phyloP scores from a whole-genome alignment of 2,888 invertebrate species.

The Limnephilus rhombicus region DNA sequence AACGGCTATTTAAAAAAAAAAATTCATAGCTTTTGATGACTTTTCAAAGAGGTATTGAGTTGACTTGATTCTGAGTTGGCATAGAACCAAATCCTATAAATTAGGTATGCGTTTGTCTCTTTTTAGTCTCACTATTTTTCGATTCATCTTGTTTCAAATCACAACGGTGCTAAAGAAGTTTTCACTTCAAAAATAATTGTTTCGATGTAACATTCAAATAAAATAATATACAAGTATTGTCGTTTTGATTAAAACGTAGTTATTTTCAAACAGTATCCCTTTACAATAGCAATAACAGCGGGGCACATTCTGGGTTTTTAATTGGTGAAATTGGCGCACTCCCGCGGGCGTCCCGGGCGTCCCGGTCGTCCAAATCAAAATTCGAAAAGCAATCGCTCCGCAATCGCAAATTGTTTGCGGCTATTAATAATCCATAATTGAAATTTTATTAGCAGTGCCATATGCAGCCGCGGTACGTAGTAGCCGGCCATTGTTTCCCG shows the following conservation, averaged over 20 bases:
- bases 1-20: too few species aligned
- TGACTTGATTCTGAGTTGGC: too few species aligned
- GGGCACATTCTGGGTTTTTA: background rate
- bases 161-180: too few species aligned
- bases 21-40: too few species aligned
- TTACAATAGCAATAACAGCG: background rate
- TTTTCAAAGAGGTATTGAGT: too few species aligned
- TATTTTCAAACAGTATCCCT: background rate
- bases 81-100: too few species aligned
- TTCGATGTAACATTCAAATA: too few species aligned
- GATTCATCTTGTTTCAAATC: too few species aligned
- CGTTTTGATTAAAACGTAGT: background rate
- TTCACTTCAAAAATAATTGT: too few species aligned
- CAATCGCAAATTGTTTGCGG: conserved; percentile 41
- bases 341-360: conserved; percentile 18
- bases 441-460: conserved; percentile 54
- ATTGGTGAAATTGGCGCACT: conserved; percentile 35
- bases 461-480: conserved; percentile 12
- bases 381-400: conserved; percentile 20
- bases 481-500: conserved; percentile 44
- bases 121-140: too few species aligned
- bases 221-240: background rate
- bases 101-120: too few species aligned
- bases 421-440: conserved; percentile 61
- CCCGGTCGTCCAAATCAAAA: conserved; percentile 38